Percentiles rank a stretch among this genome's conserved stretches.
Evolutionary conservation across 2,888 invertebrate species (phyloP).

Genomic region (Petrophora chlorosata): DNA sequence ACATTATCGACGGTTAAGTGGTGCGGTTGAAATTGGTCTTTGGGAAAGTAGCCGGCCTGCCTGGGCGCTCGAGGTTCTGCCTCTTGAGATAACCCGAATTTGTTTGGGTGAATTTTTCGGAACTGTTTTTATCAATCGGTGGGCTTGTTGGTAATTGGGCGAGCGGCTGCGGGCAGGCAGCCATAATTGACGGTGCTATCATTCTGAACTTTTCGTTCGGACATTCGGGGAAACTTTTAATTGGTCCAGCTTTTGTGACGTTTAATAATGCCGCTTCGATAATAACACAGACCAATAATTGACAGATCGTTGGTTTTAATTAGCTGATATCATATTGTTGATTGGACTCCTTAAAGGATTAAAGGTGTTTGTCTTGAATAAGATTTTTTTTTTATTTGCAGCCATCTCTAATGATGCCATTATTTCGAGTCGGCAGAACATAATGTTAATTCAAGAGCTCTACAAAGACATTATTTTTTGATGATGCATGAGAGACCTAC

Average conservation of each 20-base stretch:
- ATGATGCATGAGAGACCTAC: neutral
- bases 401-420: neutral
- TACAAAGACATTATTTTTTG: no score
- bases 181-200: slow-evolving; percentile 80
- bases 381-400: no score
- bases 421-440: neutral
- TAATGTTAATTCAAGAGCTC: no score
- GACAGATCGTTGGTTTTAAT: slow-evolving; percentile 76
- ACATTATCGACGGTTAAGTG: slow-evolving; percentile 61
- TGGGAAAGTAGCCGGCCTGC: slow-evolving; percentile 47
- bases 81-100: slow-evolving; percentile 70
- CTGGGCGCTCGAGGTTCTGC: slow-evolving; percentile 4
- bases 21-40: slow-evolving; percentile 57
- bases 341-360: no score
- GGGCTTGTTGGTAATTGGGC: slow-evolving; percentile 74
- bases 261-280: slow-evolving; percentile 77
- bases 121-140: slow-evolving; percentile 79
- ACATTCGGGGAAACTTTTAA: slow-evolving; percentile 82
- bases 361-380: no score
- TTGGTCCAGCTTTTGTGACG: slow-evolving; percentile 79
- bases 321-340: slow-evolving; percentile 55
- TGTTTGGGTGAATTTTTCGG: slow-evolving; percentile 75
- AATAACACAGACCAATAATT: slow-evolving; percentile 76
- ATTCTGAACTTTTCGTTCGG: slow-evolving; percentile 76
- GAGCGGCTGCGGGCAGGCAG: slow-evolving; percentile 62